Percentiles rank a stretch among this genome's conserved stretches.
These are phyloP conservation scores for Myotis myotis DNA, from an alignment of 2,797 vertebrate genomes.

Conservation along the genomic window DNA sequence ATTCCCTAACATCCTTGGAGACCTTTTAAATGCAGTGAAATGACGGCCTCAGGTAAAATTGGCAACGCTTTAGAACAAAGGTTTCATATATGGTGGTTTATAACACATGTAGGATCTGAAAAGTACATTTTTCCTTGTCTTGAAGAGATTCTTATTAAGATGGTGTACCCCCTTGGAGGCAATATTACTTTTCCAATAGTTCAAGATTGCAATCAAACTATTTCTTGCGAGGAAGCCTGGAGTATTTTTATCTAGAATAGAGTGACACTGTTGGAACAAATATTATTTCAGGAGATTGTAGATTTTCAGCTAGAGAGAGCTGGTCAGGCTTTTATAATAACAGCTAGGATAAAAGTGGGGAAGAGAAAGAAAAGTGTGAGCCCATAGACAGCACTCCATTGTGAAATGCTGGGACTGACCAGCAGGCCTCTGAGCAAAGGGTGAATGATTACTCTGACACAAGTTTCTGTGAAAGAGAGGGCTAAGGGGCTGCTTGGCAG, in stretches of 20 bases:
- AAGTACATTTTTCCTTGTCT: constrained; percentile 83
- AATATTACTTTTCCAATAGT: constrained; percentile 79
- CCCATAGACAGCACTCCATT: not conserved
- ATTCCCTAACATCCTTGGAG: constrained; percentile 80
- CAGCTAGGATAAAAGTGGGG: not conserved
- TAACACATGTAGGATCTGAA: constrained; percentile 83
- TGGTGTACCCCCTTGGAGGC: constrained; percentile 79
- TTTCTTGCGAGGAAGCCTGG: constrained; percentile 78
- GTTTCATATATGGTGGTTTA: constrained; percentile 84
- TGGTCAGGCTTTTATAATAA: constrained; percentile 1
- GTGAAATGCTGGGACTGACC: too few relatives aligned
- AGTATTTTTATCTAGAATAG: constrained; percentile 64
- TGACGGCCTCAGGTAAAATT: constrained; percentile 83
- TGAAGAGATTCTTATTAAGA: constrained; percentile 84
- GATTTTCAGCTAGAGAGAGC: constrained; percentile 71
- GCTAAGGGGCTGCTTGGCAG: too few relatives aligned
- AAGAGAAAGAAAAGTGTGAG: not conserved
- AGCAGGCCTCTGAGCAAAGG: too few relatives aligned
- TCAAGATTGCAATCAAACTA: constrained; percentile 77
- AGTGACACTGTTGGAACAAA: constrained; percentile 78
- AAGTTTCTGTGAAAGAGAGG: too few relatives aligned
- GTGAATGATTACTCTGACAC: too few relatives aligned
- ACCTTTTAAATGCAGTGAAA: constrained; percentile 84
- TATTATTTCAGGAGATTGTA: constrained; percentile 75
- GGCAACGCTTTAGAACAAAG: constrained; percentile 83